Evolutionary conservation across 2,797 vertebrate genomes (phyloP).

Genomic region (Muscicapa comitata): DNA sequence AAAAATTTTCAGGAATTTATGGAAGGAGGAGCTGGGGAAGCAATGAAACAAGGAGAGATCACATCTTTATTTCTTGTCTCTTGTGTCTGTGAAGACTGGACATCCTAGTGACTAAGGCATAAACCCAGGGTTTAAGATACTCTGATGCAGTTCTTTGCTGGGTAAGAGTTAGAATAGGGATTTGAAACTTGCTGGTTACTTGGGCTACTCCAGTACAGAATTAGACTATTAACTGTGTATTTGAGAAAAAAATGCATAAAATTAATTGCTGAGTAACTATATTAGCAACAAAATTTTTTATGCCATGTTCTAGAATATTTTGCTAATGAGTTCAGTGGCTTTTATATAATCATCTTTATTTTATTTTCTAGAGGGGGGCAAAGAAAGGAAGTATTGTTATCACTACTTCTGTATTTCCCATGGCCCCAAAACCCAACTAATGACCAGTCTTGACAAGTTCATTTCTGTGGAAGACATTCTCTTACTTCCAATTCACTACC

Average conservation of each 20-base stretch:
- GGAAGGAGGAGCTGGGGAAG: neutral
- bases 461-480: conserved; percentile 58
- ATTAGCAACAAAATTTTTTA: neutral
- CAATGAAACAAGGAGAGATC: neutral
- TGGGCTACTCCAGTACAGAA: neutral
- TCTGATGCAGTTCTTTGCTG: neutral
- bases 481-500: conserved; percentile 68
- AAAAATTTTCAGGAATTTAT: neutral
- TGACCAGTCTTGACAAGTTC: conserved; percentile 37
- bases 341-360: neutral
- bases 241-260: neutral
- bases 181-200: neutral
- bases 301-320: neutral
- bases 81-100: neutral
- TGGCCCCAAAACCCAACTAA: conserved; percentile 34
- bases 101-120: neutral
- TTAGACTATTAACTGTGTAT: neutral
- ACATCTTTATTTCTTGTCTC: neutral
- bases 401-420: conserved; percentile 1
- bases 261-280: neutral
- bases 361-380: neutral
- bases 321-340: neutral
- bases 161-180: neutral
- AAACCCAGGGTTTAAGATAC: neutral
- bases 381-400: neutral